Conservation (phyloP, 2,888 invertebrate species). For the Chloroclystis v-ata region DNA sequence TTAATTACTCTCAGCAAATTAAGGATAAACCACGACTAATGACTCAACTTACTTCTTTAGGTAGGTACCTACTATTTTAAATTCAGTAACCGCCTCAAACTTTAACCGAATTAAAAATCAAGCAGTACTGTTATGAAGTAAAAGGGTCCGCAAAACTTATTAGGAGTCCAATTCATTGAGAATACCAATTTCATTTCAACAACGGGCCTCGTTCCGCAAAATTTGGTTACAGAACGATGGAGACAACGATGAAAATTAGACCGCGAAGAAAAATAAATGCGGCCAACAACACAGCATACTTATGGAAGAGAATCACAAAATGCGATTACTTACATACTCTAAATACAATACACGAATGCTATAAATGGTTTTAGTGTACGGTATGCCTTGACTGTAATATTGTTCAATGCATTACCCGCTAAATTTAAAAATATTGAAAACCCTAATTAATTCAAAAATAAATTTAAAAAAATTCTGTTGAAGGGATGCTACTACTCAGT, state of each 20-base stretch:
- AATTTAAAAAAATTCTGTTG: too few species aligned
- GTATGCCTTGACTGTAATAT: too few species aligned
- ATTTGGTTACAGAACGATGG: slow-evolving; percentile 74
- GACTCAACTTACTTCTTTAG: slow-evolving; percentile 37
- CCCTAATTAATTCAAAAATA: too few species aligned
- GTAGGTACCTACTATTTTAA: slow-evolving; percentile 31
- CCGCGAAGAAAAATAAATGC: slow-evolving; percentile 75
- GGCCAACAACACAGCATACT: slow-evolving; percentile 69
- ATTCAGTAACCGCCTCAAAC: slow-evolving; percentile 24
- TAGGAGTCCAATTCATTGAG: slow-evolving; percentile 63
- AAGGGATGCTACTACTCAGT: too few species aligned
- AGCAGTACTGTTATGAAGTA: slow-evolving; percentile 41
- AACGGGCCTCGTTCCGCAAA: slow-evolving; percentile 69
- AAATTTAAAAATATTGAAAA: too few species aligned
- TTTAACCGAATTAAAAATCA: slow-evolving; percentile 63
- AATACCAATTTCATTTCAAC: slow-evolving; percentile 73
- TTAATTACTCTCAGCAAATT: neutral
- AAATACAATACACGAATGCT: too few species aligned
- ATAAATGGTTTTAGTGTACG: too few species aligned
- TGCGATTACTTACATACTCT: neutral
- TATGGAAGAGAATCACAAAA: slow-evolving; percentile 40
- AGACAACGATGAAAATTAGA: slow-evolving; percentile 76
- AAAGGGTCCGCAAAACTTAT: slow-evolving; percentile 51
- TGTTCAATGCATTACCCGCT: too few species aligned
- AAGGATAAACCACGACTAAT: neutral